Base-by-base conservation (phyloP, 2,797 vertebrate species). In the Aselliscus stoliczkanus region DNA sequence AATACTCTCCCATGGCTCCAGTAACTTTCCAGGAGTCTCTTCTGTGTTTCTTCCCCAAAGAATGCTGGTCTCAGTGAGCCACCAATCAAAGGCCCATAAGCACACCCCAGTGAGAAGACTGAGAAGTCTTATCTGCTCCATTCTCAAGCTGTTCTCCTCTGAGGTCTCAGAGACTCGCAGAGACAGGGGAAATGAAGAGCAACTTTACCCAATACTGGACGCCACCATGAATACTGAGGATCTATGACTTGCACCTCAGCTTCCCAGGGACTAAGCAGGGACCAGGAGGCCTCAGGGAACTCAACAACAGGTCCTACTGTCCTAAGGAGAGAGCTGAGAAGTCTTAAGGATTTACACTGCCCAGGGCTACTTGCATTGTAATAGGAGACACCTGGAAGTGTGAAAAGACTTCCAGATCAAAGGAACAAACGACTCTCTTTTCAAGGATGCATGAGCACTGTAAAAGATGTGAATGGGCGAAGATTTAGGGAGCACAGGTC, bases 101-200 rank as follows among this genome's bases (percentile, higher is more conserved):
- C 42, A 20, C 0, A 6, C 31, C 50, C 25, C 11, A 5, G 5
- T 2, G 31, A 94, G 62, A 23, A 80, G 47, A 11, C 7, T 13
- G 15, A 65, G 8, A 23, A n/a, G 2, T 18, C 13, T 0, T 31
- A 7, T 13, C 37, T 50, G 1, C 67, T 75, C 67, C 39, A 0
- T 52, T 13, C 62, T 37, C n/a, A 7, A 47, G 56, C 56, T 34
- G 29, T 5, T 47, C 8, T 70, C 42, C 47, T 42, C 67, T 10
- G 44, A 67, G 82, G 73, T 73, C 31, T 85, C n/a, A 10, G 37
- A 39, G 60, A 58, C 31, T 23, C 1, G 6, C 50, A 34, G 31
- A 3, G 52, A n/a, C 60, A 7, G 17, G 21, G 12, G n/a, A 10
- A 31, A 0, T 0, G 14, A 75, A 4, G 5, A 27, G 27, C 2